These are phyloP conservation scores for Lanistes nyassanus DNA, from an alignment of 1,140 invertebrate species.

Conservation along the genomic window DNA sequence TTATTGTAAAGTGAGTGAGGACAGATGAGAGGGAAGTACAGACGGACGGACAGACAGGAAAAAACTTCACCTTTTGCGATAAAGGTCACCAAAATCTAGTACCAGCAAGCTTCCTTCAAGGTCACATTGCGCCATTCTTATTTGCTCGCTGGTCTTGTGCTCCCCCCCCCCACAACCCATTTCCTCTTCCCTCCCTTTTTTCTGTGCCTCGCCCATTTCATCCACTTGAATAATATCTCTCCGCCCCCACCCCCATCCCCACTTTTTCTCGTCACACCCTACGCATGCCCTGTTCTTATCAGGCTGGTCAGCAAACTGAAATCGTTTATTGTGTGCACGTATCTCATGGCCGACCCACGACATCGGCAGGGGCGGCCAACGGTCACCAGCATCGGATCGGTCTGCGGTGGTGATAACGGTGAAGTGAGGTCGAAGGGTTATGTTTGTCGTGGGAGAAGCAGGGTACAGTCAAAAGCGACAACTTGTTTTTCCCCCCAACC, in stretches of 20 bases:
- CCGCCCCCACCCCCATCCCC: neutral
- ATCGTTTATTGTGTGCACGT: neutral
- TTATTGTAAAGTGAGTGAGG: too few relatives aligned
- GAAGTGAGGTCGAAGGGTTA: neutral
- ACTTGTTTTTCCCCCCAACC: neutral
- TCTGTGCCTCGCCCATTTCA: neutral
- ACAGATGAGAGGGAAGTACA: too few relatives aligned
- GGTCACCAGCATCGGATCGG: neutral
- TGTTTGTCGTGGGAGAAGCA: constrained; percentile 4
- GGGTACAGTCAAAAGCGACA: neutral
- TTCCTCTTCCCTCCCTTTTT: neutral
- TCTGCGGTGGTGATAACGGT: neutral
- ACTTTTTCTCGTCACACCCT: neutral
- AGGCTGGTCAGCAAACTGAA: neutral
- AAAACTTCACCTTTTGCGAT: too few relatives aligned
- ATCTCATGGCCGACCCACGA: neutral
- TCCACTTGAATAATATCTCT: too few relatives aligned
- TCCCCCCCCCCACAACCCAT: neutral
- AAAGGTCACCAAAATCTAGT: too few relatives aligned
- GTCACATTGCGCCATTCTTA: neutral
- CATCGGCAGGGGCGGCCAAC: neutral
- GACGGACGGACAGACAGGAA: too few relatives aligned
- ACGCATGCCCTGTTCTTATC: neutral
- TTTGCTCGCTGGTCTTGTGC: neutral
- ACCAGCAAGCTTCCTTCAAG: neutral